Base-by-base conservation (phyloP, 92 coral and sea anemone species). In the Chrysogorgia sp. region DNA sequence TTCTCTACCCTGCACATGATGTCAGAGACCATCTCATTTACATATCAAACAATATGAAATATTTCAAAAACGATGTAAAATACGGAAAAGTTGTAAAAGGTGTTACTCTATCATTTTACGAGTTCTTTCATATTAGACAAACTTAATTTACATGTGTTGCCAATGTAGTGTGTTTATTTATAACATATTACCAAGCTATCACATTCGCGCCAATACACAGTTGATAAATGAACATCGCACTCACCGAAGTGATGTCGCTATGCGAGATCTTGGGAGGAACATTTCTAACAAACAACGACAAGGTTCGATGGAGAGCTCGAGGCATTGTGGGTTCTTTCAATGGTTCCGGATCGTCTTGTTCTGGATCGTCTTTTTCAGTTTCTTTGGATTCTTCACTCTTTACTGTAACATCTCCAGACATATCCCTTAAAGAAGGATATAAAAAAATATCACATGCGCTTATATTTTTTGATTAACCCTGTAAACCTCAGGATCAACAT, bases 251-350 rank as follows among this genome's bases (percentile, higher is more conserved):
- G 48, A 94, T 84, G 67, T 94, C 98, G 28, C 85, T 89, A 77
- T 86, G 90, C n/a, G 98, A 94, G 33, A 94, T 90, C 52, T 60
- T 87, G 0, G 98, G 98, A 1, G 98, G 92, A 14, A 94, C 83
- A 71, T 87, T 89, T 65, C 97, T 87, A 78, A 94, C 90, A 29
- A 94, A 94, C 79, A 94, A 81, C 7, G 98, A 94, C 64, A 89
- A 88, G 0, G 98, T 91, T 83, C 90, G 90, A 84, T 94, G 98
- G 35, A 94, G 78, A 17, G 98, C 90, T 7, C 92, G 89, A 0
- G 97, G 96, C 53, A 83, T 91, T 40, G 55, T 63, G 20, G 29
- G 63, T 40, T 68, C 85, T 17, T 63, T 82, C 13, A 74, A 70
- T 6, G 52, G 60, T 25, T 81, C 83, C 23, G 81, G 74, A 3